phyloP scores from a whole-genome alignment of 1,140 invertebrate species.

The Meloidogyne floridensis region DNA sequence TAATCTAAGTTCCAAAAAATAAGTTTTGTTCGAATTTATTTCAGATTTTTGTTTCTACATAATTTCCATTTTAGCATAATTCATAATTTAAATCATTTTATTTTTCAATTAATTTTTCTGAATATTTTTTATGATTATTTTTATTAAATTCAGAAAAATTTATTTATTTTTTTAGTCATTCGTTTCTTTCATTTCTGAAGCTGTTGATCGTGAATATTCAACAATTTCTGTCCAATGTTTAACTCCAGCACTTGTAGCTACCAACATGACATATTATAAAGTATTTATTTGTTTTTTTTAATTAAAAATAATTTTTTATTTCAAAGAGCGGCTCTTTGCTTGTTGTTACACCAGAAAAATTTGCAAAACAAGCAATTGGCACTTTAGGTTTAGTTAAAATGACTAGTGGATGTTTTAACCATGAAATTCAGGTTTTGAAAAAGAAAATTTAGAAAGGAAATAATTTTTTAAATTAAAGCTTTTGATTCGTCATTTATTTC shows the following conservation, averaged over 20 bases:
- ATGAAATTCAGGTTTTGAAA: conserved; percentile 56
- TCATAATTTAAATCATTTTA: too few species aligned
- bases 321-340: conserved; percentile 56
- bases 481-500: conserved; percentile 46
- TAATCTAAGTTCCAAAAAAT: too few species aligned
- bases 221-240: conserved; percentile 60
- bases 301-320: conserved; percentile 22
- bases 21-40: too few species aligned
- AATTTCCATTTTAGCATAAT: too few species aligned
- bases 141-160: conserved; percentile 7
- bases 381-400: conserved; percentile 49
- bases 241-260: conserved; percentile 60
- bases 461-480: conserved; percentile 41
- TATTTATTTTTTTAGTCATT: conserved; percentile 41
- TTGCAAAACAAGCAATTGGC: conserved; percentile 52
- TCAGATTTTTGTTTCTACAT: too few species aligned
- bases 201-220: conserved; percentile 60
- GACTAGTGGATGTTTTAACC: conserved; percentile 62
- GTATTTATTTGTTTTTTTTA: conserved; percentile 38
- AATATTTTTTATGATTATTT: neutral
- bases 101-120: too few species aligned
- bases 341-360: conserved; percentile 59
- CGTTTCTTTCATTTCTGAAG: conserved; percentile 56
- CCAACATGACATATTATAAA: conserved; percentile 63
- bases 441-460: neutral